Evolutionary conservation across 2,113 vertebrate species (phyloP), one percentile per base, ranked within the genome.

Genomic region (Myrmecobius fasciatus): DNA sequence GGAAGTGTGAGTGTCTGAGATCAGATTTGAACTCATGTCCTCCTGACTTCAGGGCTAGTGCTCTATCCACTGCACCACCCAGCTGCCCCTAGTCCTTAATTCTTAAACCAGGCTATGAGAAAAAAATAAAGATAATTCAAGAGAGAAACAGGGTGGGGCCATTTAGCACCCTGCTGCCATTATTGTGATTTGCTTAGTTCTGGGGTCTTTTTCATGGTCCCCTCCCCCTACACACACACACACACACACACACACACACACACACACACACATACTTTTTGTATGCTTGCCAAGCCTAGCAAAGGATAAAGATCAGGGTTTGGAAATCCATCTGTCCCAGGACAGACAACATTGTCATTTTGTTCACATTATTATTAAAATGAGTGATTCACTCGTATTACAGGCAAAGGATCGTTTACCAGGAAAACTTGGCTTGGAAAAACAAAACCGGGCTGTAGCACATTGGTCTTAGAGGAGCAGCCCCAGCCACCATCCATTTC

Each of bases 341-440:
- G 49, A 89, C 31, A 89, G 48, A 91, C 46, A 94, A 51, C 91
- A 6, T 60, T 53, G 11, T 95, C 94, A 90, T 95, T 96, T 90
- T 43, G 26, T 91, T 96, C 93, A 60, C 92, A 89, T 92, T 96
- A 96, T 97, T 96, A 96, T 97, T 97, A 95, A 96, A 97, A 94
- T 96, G 95, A 97, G 92, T 97, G 97, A 97, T 96, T 96, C 91
- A 92, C 48, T 96, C 52, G 91, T 26, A 36, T 97, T 96, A 94
- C 92, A 96, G 92, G 95, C 94, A 94, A 89, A 83, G 89, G 47
- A 94, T 53, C 93, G 26, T 94, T 97, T 92, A 92, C 51, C 93
- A 96, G 92, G 93, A 97, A 98, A 97, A 94, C 54, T 53, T 92
- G 90, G 89, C 93, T 97, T 97, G 92, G 92, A 95, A 95, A 97